Percentiles rank a stretch among this genome's conserved stretches.
These are phyloP conservation scores for Ornithoptera priamus DNA, from an alignment of 2,888 invertebrate genomes.

Conservation along the genomic window DNA sequence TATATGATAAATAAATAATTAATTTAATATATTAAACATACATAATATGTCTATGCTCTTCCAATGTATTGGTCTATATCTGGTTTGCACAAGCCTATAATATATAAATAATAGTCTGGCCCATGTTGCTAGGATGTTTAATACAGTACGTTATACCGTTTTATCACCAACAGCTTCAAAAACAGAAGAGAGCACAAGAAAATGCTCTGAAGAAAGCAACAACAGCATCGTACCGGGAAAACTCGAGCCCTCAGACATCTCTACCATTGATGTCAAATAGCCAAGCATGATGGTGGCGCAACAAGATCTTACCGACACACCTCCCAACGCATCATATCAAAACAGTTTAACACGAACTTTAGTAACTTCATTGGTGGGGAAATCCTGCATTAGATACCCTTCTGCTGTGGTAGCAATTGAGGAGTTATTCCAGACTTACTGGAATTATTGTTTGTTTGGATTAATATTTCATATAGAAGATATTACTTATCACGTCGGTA, in stretches of 20 bases:
- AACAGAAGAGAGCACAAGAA: slow-evolving; percentile 64
- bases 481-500: slow-evolving; percentile 1
- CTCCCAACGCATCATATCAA: slow-evolving; percentile 13
- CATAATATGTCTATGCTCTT: too few species aligned
- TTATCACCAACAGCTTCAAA: slow-evolving; percentile 47
- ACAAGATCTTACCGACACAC: slow-evolving; percentile 18
- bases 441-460: too few species aligned
- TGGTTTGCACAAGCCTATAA: too few species aligned
- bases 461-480: not conserved
- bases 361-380: too few species aligned
- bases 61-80: too few species aligned
- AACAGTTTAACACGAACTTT: slow-evolving; percentile 9
- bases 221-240: slow-evolving; percentile 52
- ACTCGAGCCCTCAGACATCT: slow-evolving; percentile 53
- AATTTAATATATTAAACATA: too few species aligned
- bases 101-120: not conserved
- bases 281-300: slow-evolving; percentile 30
- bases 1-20: too few species aligned
- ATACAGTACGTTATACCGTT: not conserved
- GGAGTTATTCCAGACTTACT: too few species aligned
- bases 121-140: not conserved
- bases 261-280: slow-evolving; percentile 63
- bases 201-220: slow-evolving; percentile 61
- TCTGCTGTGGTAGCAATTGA: too few species aligned
- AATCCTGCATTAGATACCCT: too few species aligned